A percentile compares a stretch with the other conserved stretches of the same genome.
phyloP scores from a whole-genome alignment of 1,140 invertebrate genomes.

The Zeugodacus cucurbitae region DNA sequence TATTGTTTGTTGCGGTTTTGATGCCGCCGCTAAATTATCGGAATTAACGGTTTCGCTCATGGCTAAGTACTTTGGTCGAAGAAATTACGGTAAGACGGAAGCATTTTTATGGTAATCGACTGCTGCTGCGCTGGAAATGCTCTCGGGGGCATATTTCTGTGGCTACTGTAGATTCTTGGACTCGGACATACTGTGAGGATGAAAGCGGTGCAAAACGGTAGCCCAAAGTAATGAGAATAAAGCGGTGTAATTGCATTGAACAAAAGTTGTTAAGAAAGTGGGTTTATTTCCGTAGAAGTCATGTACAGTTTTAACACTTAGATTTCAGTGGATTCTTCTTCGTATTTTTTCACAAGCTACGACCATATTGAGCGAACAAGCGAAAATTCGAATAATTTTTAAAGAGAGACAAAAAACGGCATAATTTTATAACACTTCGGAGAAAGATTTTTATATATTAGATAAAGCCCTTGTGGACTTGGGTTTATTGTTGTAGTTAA shows the following conservation, averaged over 20 bases:
- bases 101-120: constrained; percentile 20
- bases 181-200: neutral
- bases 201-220: neutral
- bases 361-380: too few species aligned
- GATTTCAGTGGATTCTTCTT: too few species aligned
- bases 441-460: too few species aligned
- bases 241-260: neutral
- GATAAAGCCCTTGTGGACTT: too few species aligned
- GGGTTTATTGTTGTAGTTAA: too few species aligned
- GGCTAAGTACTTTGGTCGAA: constrained; percentile 3
- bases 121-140: neutral
- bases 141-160: constrained; percentile 22
- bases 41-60: constrained; percentile 20
- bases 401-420: too few species aligned
- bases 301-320: neutral
- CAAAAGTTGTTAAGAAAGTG: neutral
- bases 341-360: too few species aligned
- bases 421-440: too few species aligned
- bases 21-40: constrained; percentile 36
- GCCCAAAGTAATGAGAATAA: neutral
- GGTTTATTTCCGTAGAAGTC: neutral
- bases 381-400: too few species aligned
- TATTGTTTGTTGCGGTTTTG: constrained; percentile 28
- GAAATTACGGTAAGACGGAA: constrained; percentile 27
- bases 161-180: neutral